phyloP scores from a whole-genome alignment of 2,113 vertebrate genomes.

The Excalfactoria chinensis region DNA sequence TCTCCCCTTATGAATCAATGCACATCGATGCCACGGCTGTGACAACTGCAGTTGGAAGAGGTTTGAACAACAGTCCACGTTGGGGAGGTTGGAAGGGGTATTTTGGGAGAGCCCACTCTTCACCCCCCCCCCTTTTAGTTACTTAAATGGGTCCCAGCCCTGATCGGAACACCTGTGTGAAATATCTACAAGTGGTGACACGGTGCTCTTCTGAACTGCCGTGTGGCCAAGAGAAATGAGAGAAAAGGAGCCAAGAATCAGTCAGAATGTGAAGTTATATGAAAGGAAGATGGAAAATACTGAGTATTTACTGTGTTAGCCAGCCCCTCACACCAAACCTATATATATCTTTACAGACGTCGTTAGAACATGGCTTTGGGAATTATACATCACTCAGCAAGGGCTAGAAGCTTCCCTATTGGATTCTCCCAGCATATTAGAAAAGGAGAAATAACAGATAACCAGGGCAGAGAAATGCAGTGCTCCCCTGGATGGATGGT shows the following conservation, averaged over 20 bases:
- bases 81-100: fast-evolving
- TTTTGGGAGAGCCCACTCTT: not conserved
- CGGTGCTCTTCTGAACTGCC: not conserved
- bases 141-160: not conserved
- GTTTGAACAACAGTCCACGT: not conserved
- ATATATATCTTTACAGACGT: not conserved
- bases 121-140: not conserved
- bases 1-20: not conserved
- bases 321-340: not conserved
- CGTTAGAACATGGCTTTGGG: not conserved
- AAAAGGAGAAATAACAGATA: not conserved
- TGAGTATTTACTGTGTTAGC: not conserved
- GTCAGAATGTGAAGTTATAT: not conserved
- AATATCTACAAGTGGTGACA: not conserved
- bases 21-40: not conserved
- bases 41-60: too few relatives aligned
- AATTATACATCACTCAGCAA: not conserved
- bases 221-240: not conserved
- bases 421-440: not conserved
- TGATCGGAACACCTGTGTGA: not conserved
- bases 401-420: not conserved
- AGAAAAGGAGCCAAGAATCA: not conserved
- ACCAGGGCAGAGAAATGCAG: not conserved
- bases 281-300: slow-evolving; percentile 9
- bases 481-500: not conserved